These are phyloP conservation scores for Chlorocebus sabaeus DNA, from an alignment of 2,113 vertebrate genomes.

Conservation along the genomic window DNA sequence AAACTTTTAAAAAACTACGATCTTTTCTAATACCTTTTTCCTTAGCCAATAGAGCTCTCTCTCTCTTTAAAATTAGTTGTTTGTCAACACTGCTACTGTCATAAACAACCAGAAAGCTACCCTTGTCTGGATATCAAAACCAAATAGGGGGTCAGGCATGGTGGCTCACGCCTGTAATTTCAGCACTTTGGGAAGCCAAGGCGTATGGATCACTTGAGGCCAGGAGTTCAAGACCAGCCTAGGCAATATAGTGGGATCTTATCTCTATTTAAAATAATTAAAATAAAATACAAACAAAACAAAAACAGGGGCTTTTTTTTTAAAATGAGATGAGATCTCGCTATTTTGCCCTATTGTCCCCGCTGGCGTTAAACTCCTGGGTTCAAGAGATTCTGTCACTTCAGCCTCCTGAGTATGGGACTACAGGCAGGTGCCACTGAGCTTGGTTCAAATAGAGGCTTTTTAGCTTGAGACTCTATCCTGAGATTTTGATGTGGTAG, in stretches of 20 bases:
- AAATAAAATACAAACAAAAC: too few relatives aligned
- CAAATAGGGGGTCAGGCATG: not conserved
- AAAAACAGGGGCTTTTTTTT: not conserved
- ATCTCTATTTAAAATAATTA: too few relatives aligned
- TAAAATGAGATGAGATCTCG: not conserved
- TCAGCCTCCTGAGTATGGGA: not conserved
- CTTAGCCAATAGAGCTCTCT: not conserved
- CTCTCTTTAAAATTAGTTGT: slow-evolving; percentile 9
- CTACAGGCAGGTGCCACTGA: not conserved
- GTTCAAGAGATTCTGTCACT: not conserved
- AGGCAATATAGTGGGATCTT: too few relatives aligned
- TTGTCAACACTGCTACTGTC: not conserved
- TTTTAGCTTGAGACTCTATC: not conserved
- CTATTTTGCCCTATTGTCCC: not conserved
- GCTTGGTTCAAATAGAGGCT: not conserved
- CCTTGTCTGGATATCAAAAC: not conserved
- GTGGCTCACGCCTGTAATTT: too few relatives aligned
- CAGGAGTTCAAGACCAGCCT: too few relatives aligned
- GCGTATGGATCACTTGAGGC: too few relatives aligned
- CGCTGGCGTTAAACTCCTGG: not conserved
- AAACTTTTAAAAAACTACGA: not conserved
- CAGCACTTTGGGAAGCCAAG: too few relatives aligned
- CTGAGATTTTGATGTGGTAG: not conserved
- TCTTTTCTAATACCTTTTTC: not conserved
- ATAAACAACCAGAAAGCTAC: slow-evolving; percentile 21